Base-by-base conservation (phyloP, 1,140 invertebrate species). In the Drosophila pachea region DNA sequence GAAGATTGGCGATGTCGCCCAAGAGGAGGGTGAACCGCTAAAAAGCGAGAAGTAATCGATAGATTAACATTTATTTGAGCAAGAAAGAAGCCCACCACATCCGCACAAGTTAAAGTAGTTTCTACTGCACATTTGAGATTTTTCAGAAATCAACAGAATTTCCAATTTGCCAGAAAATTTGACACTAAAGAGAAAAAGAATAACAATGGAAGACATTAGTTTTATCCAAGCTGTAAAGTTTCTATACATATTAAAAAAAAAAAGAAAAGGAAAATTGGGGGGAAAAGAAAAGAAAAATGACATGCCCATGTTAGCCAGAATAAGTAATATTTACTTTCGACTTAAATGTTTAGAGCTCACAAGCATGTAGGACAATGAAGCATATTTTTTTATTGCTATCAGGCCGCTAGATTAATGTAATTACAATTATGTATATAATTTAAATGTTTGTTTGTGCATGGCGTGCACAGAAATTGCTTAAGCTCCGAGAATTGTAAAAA, bases 21-120 rank as follows among this genome's bases (percentile, higher is more conserved):
- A 74, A 11, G 89, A 89, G 73, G 88, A 89, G 65, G 88, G 83
- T 38, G 74, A 87, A 48, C 89, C 88, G 8, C 74, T 89, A 5
- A 88, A 89, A 63, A 76, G 66, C 16, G 83, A 74, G 12, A 88
- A 88, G 56, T 83, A 66, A 77, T 5, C 16, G 4, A 7, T 11
- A 45, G n/a, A 52, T 38, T 61, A 8, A 40, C 16, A 47, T 7
- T 31, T 55, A 63, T 45, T 33, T 61, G 7, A 61, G 36, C 16
- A 35, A 5, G 55, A 16, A 29, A 42, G 53, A 47, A 63, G 50
- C 70, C 70, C 70, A 73, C 70, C 70, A 73, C 68, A 84, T 70
- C 73, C 66, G 76, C 79, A 84, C 81, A 79, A 84, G 81, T 86
- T 84, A 84, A 68, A 63, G 81, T 76, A 76, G 81, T 79, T 79